phyloP scores from a whole-genome alignment of 2,113 vertebrate genomes.

The Rattus rattus region DNA sequence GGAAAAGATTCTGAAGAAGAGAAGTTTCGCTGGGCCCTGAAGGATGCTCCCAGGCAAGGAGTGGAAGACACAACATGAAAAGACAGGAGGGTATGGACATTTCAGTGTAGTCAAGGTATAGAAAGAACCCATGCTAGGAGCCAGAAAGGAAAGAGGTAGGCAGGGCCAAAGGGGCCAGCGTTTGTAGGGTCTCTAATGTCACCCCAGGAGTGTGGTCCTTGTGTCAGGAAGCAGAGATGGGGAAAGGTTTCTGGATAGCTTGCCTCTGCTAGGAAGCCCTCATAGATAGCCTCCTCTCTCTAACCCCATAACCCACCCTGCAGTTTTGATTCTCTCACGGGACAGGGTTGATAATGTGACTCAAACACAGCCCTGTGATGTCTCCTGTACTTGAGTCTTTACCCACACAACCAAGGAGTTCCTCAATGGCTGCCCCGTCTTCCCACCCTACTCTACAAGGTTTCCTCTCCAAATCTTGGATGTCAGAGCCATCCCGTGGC shows the following conservation, averaged over 20 bases:
- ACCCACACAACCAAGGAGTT: not conserved
- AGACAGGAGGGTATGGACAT: not conserved
- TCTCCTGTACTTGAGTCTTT: not conserved
- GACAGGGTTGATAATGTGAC: not conserved
- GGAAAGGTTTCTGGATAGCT: constrained; percentile 17
- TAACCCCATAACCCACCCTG: not conserved
- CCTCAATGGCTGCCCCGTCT: not conserved
- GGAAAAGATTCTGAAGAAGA: not conserved
- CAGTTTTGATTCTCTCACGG: not conserved
- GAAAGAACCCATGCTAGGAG: not conserved
- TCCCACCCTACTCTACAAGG: not conserved
- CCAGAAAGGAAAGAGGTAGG: not conserved
- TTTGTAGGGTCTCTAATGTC: not conserved
- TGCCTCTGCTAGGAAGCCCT: not conserved
- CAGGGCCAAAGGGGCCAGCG: not conserved
- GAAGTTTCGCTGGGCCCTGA: not conserved
- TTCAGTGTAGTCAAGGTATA: not conserved
- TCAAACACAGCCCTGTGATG: not conserved
- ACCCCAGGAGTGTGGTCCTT: not conserved
- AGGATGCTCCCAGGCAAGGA: not conserved
- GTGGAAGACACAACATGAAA: not conserved
- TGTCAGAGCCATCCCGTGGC: not conserved
- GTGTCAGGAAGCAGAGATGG: not conserved
- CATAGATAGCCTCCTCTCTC: not conserved
- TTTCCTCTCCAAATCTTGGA: not conserved